Conservation (phyloP, 2,888 invertebrate species). For the Aspidiotus destructor region DNA sequence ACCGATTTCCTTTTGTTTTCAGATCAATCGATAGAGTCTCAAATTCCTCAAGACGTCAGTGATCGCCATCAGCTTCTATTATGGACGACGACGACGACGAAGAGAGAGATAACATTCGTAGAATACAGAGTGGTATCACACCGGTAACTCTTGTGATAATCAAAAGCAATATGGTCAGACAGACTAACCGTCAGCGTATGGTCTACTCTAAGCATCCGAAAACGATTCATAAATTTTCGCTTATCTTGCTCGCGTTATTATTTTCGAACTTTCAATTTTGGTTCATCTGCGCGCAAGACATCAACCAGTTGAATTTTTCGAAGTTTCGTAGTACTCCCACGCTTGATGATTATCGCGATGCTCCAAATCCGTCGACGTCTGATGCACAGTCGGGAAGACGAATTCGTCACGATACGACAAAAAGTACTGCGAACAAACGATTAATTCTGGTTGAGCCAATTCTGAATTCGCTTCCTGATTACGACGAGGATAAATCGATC, state of each 20-base stretch:
- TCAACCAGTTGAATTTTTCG: slow-evolving; percentile 13
- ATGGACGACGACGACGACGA: slow-evolving; percentile 29
- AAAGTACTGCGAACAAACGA: slow-evolving; percentile 19
- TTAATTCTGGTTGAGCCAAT: slow-evolving; percentile 16
- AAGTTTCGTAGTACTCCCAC: neutral
- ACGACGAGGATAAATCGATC: neutral
- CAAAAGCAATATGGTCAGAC: slow-evolving; percentile 4
- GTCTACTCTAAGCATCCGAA: neutral
- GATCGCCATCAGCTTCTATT: neutral
- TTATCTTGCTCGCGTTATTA: slow-evolving; percentile 16
- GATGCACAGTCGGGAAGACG: slow-evolving; percentile 10
- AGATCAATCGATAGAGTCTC: slow-evolving; percentile 8
- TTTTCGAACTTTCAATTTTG: slow-evolving; percentile 16
- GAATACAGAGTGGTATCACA: neutral
- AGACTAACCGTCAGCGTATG: neutral
- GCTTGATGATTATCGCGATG: neutral
- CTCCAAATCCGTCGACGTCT: neutral
- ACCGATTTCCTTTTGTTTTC: neutral
- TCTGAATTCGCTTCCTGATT: neutral
- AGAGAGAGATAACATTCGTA: slow-evolving; percentile 2
- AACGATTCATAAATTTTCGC: neutral
- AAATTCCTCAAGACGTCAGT: neutral
- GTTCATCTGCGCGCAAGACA: slow-evolving; percentile 7
- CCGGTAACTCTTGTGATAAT: neutral
- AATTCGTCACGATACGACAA: slow-evolving; percentile 19